These are phyloP conservation scores for Pandemis corylana DNA, from an alignment of 2,888 invertebrate species.

Conservation along the genomic window DNA sequence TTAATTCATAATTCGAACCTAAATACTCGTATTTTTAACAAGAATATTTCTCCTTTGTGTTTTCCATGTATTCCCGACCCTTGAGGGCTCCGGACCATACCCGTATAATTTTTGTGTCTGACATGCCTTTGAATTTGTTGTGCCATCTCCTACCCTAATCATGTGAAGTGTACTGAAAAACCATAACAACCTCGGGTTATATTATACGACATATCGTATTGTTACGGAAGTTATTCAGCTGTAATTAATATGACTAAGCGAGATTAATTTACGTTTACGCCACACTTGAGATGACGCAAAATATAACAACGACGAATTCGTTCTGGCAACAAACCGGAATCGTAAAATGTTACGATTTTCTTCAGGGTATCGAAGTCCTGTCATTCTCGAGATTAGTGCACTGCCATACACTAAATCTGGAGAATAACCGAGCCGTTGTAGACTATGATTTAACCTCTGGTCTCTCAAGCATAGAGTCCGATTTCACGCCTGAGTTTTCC, in stretches of 20 bases:
- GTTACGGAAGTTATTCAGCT: background rate
- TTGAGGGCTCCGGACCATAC: background rate
- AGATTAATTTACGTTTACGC: background rate
- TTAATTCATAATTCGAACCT: constrained; percentile 9
- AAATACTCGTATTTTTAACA: constrained; percentile 11
- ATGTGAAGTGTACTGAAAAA: background rate
- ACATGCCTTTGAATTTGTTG: constrained; percentile 19
- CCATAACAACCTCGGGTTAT: background rate
- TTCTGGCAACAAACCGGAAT: background rate
- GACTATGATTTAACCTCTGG: no score
- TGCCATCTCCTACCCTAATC: constrained; percentile 12
- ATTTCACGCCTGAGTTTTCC: no score
- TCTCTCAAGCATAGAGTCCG: no score
- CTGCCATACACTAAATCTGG: no score
- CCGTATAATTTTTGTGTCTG: constrained; percentile 25
- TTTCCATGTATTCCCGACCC: constrained; percentile 9
- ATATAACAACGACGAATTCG: background rate
- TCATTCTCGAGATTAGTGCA: no score
- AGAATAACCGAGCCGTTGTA: no score
- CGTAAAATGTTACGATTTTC: no score
- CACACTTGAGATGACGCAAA: background rate
- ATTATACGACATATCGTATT: background rate
- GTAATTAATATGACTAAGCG: constrained; percentile 2
- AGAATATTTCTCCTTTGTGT: constrained; percentile 18
- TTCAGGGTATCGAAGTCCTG: no score